Evolutionary conservation across 2,113 vertebrate genomes (phyloP), one percentile per base, ranked within the genome.

Genomic region (Hipposideros armiger): DNA sequence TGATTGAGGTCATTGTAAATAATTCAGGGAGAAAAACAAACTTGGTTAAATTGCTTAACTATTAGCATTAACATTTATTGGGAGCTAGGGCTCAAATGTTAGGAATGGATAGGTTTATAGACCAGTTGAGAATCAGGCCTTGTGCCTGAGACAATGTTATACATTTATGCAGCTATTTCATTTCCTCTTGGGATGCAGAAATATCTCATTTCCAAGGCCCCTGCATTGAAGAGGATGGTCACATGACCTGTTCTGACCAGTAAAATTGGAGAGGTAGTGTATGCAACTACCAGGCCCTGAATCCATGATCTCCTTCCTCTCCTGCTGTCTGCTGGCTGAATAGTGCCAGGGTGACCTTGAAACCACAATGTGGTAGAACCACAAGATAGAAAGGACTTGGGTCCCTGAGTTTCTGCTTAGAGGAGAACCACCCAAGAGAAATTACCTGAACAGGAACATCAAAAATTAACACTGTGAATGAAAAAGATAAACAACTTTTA

Each of bases 1-100:
- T 77, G 74, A 94, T 20, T 82, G 82, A 93, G 73, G 77, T 90
- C 66, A 72, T 40, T 80, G 54, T 94, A 82, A 84, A 74, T 87
- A 91, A 91, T 87, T 58, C 56, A 67, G 64, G 40, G 36, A 62
- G 78, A 90, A 94, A 91, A 90, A 26, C 67, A 82, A 80, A 17
- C 5, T 56, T 32, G 26, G 40, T 89, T 64, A 82, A 93, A 76
- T 81, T 56, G 30, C 47, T 87, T 93, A 62, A 74, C 92, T 70
- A 60, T 52, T 77, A 93, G 30, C 42, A 81, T 73, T 73, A 82
- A 64, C 11, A n/a, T 91, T 95, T 86, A 78, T 42, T 54, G 56
- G 84, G 52, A 84, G 32, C 66, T 62, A 5, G 5, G 3, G 40
- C 45, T 81, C 67, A 62, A 76, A 50, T 50, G 54, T 72, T 64